Evolutionary conservation across 2,797 vertebrate genomes (phyloP), one percentile per base, ranked within the genome.

Genomic region (Euphonia xanthogaster): DNA sequence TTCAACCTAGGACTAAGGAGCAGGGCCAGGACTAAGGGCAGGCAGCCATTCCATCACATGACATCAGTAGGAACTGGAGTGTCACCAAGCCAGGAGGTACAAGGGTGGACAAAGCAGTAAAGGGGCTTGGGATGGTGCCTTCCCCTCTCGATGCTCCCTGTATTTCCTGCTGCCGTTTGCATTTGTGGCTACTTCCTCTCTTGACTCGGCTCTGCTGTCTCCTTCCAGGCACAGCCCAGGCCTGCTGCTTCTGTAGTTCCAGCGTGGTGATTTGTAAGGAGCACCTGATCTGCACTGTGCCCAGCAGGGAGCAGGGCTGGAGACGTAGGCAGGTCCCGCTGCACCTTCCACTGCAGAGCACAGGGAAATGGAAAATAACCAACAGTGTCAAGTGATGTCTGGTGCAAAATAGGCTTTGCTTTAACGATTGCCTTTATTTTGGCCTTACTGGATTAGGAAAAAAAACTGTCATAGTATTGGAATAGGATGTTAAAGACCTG

Each of bases 321-420:
- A 7, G 60, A 7, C 22, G 0, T 0, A 5, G 58, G 40, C 58
- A 71, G 65, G 33, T 73, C 48, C 39, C 21, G 3, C 28, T 15
- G 67, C 31, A 2, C 44, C 74, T 62, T 63, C 67, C 45, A 7
- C 8, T 2, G 5, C 55, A 18, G 37, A 1, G 6, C 27, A 3
- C 16, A 3, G 20, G 57, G 57, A 28, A 31, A 21, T 4, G n/a
- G 30, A 50, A 51, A 58, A 76, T 22, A 62, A 39, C 20, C 0
- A 44, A 2, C 23, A 3, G 6, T 1, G 7, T 8, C 67, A 42
- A 58, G 33, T 22, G 58, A 8, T 0, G 3, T 9, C 70, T 47
- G 28, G 28, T 39, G 60, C 54, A 28, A 44, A 82, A 31, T n/a
- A 13, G 3, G 0, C 57, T 88, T 72, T 65, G n/a, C 75, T 91